These are phyloP conservation scores for Fragum sueziense DNA, from an alignment of 2,888 invertebrate species.

Conservation along the genomic window DNA sequence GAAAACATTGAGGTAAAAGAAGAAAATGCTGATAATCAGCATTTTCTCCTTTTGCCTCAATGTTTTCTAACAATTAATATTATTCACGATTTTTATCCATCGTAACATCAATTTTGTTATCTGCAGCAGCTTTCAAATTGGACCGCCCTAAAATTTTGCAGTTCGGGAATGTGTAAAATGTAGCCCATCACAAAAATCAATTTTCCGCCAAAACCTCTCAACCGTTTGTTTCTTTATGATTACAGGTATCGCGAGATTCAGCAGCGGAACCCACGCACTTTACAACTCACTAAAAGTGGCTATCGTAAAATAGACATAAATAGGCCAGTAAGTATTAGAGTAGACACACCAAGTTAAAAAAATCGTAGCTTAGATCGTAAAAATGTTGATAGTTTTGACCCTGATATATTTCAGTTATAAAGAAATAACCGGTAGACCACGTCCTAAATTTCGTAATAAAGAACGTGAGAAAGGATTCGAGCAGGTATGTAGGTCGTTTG, in stretches of 20 bases:
- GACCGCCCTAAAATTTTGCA: no score
- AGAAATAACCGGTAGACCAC: constrained; percentile 35
- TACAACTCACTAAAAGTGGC: constrained; percentile 15
- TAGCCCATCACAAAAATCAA: no score
- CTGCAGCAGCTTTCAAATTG: no score
- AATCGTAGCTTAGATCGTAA: neutral
- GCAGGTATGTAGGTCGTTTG: neutral
- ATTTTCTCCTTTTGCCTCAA: no score
- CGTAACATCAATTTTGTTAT: no score
- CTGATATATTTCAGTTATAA: constrained; percentile 56
- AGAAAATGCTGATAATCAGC: no score
- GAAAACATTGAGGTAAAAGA: no score
- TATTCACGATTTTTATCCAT: no score
- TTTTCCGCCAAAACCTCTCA: no score
- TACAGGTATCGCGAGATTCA: constrained; percentile 46
- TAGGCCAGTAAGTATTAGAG: constrained; percentile 45
- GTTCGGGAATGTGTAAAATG: no score
- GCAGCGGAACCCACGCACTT: neutral
- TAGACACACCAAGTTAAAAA: neutral
- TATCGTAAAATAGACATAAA: constrained; percentile 44
- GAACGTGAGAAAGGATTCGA: neutral
- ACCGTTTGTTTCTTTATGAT: constrained; percentile 7
- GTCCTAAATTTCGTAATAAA: neutral
- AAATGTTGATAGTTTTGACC: neutral
- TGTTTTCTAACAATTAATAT: no score